Conservation (phyloP, 2,113 vertebrate species). For the Cynopterus brachyotis region DNA sequence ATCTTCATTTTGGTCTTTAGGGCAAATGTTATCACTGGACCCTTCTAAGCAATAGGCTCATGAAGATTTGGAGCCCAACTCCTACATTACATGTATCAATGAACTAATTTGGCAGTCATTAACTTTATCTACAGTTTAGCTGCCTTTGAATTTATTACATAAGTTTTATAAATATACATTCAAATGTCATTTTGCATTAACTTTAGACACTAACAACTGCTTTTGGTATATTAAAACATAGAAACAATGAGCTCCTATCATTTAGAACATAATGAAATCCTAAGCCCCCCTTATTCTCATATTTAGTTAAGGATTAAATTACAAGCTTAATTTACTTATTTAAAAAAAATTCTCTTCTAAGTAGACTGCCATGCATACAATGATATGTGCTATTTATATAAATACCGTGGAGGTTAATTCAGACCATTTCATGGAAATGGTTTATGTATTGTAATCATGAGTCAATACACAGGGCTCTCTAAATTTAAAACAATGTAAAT, state of each 20-base stretch:
- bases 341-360: neutral
- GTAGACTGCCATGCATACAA: constrained; percentile 28
- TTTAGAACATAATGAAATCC: neutral
- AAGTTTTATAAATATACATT: constrained; percentile 9
- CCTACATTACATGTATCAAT: neutral
- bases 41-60: constrained; percentile 8
- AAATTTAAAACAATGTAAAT: constrained; percentile 77
- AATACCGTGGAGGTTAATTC: constrained; percentile 64
- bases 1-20: neutral
- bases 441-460: constrained; percentile 77
- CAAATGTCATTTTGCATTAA: constrained; percentile 23
- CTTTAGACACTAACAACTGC: neutral
- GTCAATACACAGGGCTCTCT: constrained; percentile 65
- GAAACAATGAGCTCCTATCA: constrained; percentile 33
- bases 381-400: constrained; percentile 66
- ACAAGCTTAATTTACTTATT: constrained; percentile 65
- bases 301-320: constrained; percentile 63
- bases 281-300: constrained; percentile 21
- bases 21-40: neutral
- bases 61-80: neutral
- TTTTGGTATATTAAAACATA: constrained; percentile 20
- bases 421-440: constrained; percentile 75
- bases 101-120: constrained; percentile 7
- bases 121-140: constrained; percentile 31
- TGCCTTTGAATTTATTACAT: neutral